A percentile compares a stretch with the other conserved stretches of the same genome.
Conservation (phyloP, 2,888 invertebrate species). For the Laspeyria flexula region DNA sequence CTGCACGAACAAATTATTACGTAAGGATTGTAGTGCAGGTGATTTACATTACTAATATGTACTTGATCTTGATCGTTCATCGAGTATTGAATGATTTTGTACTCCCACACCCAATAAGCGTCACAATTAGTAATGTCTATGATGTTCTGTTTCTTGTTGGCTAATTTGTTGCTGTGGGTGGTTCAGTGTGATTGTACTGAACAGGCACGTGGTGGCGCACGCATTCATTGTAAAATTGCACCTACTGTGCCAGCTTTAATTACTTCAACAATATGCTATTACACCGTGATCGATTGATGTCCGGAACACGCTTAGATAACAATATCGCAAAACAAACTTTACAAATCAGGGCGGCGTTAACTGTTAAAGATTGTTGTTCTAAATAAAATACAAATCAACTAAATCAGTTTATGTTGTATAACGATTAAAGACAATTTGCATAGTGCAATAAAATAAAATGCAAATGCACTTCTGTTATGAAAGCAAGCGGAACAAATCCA, state of each 20-base stretch:
- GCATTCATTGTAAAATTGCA: slow-evolving; percentile 41
- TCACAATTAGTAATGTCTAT: slow-evolving; percentile 22
- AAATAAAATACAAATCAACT: slow-evolving; percentile 34
- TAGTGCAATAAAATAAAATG: slow-evolving; percentile 33
- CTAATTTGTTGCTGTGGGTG: slow-evolving; percentile 23
- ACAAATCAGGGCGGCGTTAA: slow-evolving; percentile 10
- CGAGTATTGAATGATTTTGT: slow-evolving; percentile 17
- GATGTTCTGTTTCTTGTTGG: slow-evolving; percentile 23
- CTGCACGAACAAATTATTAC: slow-evolving; percentile 53
- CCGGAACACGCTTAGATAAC: slow-evolving; percentile 28
- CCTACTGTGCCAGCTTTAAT: slow-evolving; percentile 52
- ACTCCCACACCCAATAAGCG: slow-evolving; percentile 30
- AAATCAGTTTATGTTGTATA: slow-evolving; percentile 14
- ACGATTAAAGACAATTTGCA: slow-evolving; percentile 24
- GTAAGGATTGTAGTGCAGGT: slow-evolving; percentile 49
- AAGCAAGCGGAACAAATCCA: slow-evolving; percentile 51
- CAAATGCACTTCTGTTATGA: slow-evolving; percentile 35
- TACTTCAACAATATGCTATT: slow-evolving; percentile 45
- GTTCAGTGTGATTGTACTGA: slow-evolving; percentile 26
- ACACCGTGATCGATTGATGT: slow-evolving; percentile 38
- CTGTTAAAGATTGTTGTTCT: slow-evolving; percentile 33
- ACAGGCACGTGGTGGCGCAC: slow-evolving; percentile 54
- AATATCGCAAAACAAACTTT: slow-evolving; percentile 15
- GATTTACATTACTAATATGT: slow-evolving; percentile 36
- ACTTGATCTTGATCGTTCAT: slow-evolving; percentile 33